phyloP scores from a whole-genome alignment of 2,113 vertebrate genomes.

The Lepus europaeus region DNA sequence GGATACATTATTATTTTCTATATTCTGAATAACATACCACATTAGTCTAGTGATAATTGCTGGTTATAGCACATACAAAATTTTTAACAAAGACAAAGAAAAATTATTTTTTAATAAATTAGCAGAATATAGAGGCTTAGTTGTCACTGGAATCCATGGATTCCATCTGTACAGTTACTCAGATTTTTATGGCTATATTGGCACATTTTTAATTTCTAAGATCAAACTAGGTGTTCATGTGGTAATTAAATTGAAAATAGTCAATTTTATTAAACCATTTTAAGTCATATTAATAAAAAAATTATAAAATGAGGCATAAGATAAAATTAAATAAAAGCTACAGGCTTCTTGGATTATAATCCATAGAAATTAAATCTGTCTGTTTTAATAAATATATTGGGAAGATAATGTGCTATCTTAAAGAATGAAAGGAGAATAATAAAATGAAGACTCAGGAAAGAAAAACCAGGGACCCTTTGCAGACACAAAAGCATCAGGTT shows the following conservation, averaged over 20 bases:
- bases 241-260: constrained; percentile 10
- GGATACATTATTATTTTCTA: background rate
- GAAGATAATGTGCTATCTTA: background rate
- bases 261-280: constrained; percentile 7
- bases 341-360: constrained; percentile 9
- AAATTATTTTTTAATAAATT: background rate
- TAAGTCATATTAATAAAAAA: constrained; percentile 14
- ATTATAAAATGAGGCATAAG: background rate
- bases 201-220: constrained; percentile 10
- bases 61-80: background rate
- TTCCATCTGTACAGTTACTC: background rate
- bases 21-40: background rate
- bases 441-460: background rate
- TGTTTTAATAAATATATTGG: background rate
- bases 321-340: background rate
- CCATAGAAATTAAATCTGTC: background rate
- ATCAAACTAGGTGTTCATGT: background rate
- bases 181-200: background rate
- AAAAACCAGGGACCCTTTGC: background rate
- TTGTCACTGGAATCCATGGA: background rate
- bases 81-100: background rate
- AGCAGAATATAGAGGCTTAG: background rate
- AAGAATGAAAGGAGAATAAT: background rate
- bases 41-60: background rate
- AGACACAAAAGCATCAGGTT: background rate